These are phyloP conservation scores for Hipparchia semele DNA, from an alignment of 2,888 invertebrate species.

Conservation along the genomic window DNA sequence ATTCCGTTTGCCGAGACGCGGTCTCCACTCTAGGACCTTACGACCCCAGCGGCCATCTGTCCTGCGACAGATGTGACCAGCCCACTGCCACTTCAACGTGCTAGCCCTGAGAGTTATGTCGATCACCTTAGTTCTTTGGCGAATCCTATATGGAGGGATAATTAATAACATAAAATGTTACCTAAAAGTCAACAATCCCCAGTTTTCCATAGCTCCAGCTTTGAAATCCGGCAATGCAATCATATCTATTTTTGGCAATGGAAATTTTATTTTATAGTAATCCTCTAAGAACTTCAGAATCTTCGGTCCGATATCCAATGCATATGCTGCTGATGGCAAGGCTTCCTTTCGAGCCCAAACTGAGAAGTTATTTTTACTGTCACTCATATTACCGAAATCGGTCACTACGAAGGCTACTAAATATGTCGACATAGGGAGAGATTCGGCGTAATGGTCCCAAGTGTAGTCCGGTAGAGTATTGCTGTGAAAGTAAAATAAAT, in stretches of 20 bases:
- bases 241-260: slow-evolving; percentile 94
- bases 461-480: slow-evolving; percentile 84
- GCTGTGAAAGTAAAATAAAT: slow-evolving; percentile 57
- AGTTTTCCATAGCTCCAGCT: slow-evolving; percentile 96
- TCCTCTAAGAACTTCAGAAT: slow-evolving; percentile 87
- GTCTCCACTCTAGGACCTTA: no score
- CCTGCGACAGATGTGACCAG: no score
- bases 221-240: slow-evolving; percentile 96
- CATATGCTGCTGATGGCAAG: slow-evolving; percentile 88
- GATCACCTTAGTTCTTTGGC: no score
- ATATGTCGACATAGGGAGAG: slow-evolving; percentile 95
- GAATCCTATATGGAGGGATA: not conserved
- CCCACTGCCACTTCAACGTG: no score
- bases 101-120: not conserved
- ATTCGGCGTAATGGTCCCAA: slow-evolving; percentile 90
- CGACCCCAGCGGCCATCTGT: no score
- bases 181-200: slow-evolving; percentile 91
- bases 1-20: no score
- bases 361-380: slow-evolving; percentile 78
- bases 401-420: slow-evolving; percentile 93
- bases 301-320: slow-evolving; percentile 89
- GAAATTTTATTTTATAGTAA: slow-evolving; percentile 90
- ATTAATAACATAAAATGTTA: slow-evolving; percentile 47
- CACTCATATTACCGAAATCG: slow-evolving; percentile 85
- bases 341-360: slow-evolving; percentile 89